Percentiles rank a stretch among this genome's conserved stretches.
Evolutionary conservation across 2,113 vertebrate genomes (phyloP).

Genomic region (Galemys pyrenaicus): DNA sequence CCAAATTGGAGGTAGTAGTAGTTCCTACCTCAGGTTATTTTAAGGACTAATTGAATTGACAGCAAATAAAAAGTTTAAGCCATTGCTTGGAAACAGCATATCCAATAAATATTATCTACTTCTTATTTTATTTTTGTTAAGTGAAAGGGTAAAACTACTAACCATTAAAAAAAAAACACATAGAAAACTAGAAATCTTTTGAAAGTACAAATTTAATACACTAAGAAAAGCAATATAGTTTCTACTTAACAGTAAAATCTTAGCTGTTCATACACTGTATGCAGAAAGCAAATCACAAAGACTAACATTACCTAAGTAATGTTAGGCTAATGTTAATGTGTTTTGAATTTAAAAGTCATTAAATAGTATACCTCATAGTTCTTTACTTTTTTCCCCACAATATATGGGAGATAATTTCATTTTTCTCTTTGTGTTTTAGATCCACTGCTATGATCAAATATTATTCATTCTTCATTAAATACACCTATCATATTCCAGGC

Average conservation of each 20-base stretch:
- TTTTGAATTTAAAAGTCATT: neutral
- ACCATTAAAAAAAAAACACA: neutral
- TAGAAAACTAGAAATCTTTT: neutral
- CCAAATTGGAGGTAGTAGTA: neutral
- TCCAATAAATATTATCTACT: neutral
- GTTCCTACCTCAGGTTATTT: neutral
- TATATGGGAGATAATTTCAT: neutral
- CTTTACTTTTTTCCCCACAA: neutral
- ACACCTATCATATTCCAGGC: neutral
- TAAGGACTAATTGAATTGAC: neutral
- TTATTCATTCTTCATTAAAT: neutral
- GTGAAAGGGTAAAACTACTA: neutral
- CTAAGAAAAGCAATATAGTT: neutral
- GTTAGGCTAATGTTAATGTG: neutral
- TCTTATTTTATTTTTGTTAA: neutral
- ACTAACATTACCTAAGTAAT: neutral
- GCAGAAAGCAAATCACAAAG: neutral
- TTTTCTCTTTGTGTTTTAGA: slow-evolving; percentile 24
- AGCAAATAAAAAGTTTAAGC: neutral
- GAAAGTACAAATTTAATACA: neutral
- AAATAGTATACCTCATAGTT: neutral
- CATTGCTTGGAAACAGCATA: neutral
- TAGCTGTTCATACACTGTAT: neutral
- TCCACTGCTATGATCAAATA: neutral
- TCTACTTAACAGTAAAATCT: neutral